phyloP scores from a whole-genome alignment of 1,140 invertebrate genomes.

The Platyscapa corneri region DNA sequence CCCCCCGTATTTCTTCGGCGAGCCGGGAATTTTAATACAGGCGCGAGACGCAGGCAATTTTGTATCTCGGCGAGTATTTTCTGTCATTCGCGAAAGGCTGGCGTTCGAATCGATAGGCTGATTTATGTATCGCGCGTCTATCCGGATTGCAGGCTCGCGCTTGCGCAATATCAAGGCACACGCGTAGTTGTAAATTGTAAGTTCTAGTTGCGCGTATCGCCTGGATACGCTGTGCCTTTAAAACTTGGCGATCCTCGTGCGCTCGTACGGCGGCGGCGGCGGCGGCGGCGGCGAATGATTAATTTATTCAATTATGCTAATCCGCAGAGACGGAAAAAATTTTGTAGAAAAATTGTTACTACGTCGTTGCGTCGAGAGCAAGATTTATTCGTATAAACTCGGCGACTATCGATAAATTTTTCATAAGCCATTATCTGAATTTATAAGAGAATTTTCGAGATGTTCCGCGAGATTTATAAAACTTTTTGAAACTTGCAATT shows the following conservation, averaged over 20 bases:
- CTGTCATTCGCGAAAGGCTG: conserved; percentile 2
- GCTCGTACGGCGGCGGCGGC: too few species aligned
- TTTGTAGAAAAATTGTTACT: background rate
- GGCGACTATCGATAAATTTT: background rate
- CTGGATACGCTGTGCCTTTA: background rate
- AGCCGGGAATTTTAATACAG: conserved; percentile 39
- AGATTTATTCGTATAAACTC: background rate
- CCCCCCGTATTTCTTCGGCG: too few species aligned
- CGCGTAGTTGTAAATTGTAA: conserved; percentile 3
- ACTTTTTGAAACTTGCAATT: background rate
- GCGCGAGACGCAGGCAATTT: background rate
- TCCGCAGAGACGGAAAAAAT: background rate
- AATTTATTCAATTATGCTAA: conserved; percentile 46
- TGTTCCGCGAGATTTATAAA: too few species aligned
- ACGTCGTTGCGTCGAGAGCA: background rate
- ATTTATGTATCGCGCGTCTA: conserved; percentile 26
- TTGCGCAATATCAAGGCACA: conserved; percentile 12
- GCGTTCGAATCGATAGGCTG: conserved; percentile 39
- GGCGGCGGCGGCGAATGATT: too few species aligned
- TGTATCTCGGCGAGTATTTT: conserved; percentile 5
- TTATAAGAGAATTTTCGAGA: background rate
- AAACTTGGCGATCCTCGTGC: background rate
- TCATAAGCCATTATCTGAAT: background rate
- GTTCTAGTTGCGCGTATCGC: background rate
- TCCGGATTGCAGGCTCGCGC: background rate